A percentile compares a stretch with the other conserved stretches of the same genome.
Evolutionary conservation across 2,888 invertebrate genomes (phyloP).

Genomic region (Melieria omissa): DNA sequence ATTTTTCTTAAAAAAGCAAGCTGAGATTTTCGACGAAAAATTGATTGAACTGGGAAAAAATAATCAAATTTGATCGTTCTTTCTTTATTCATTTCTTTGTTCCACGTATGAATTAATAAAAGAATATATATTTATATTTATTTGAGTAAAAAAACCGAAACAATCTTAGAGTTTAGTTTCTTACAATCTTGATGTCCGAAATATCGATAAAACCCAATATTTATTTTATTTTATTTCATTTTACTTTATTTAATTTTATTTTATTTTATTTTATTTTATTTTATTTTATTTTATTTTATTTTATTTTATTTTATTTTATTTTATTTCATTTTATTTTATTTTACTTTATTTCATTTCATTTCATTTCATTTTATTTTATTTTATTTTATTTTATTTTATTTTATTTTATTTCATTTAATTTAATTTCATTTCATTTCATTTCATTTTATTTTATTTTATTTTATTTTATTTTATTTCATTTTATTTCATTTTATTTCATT

Average conservation of each 20-base stretch:
- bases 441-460: not conserved
- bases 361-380: not conserved
- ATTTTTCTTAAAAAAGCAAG: no score
- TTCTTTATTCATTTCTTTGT: no score
- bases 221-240: not conserved
- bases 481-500: constrained; percentile 1
- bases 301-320: not conserved
- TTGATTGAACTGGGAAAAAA: no score
- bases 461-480: not conserved
- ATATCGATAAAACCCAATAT: no score
- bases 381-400: not conserved
- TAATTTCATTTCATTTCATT: not conserved
- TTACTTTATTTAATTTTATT: not conserved
- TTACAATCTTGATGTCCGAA: no score
- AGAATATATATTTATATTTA: no score
- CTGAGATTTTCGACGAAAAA: no score
- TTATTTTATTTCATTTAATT: not conserved
- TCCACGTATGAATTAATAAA: no score
- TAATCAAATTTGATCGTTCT: no score
- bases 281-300: not conserved
- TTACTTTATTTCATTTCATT: not conserved
- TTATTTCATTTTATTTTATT: not conserved
- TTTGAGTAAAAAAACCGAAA: no score
- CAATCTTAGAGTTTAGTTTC: no score
- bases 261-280: not conserved